Percentiles rank a stretch among this genome's conserved stretches.
phyloP scores from a whole-genome alignment of 1,140 invertebrate genomes.

The Rhopalosiphum maidis region DNA sequence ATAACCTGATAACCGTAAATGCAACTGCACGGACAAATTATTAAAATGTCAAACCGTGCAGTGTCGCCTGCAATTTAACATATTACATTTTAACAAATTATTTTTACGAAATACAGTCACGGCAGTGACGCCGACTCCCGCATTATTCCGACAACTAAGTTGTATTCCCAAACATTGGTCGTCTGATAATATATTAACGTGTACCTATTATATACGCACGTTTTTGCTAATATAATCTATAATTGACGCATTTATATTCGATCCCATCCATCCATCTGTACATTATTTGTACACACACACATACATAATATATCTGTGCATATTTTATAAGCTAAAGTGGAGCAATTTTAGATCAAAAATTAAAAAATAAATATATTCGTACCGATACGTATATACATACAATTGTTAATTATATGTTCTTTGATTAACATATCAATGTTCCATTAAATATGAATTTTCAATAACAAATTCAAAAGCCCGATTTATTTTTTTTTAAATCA shows the following conservation, averaged over 20 bases:
- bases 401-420: not conserved
- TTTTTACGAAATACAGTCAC: not conserved
- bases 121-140: not conserved
- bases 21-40: not conserved
- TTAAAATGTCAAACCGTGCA: not conserved
- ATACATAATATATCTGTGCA: not conserved
- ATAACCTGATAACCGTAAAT: not conserved
- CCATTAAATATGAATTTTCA: not conserved
- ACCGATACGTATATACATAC: not conserved
- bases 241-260: not conserved
- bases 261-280: not conserved
- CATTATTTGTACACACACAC: not conserved
- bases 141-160: not conserved
- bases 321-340: not conserved
- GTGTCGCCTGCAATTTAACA: not conserved
- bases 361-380: not conserved
- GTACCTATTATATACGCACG: not conserved
- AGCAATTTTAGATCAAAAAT: not conserved
- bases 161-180: not conserved
- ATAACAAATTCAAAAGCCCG: not conserved
- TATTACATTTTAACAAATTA: not conserved
- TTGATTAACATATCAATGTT: not conserved
- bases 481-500: not conserved
- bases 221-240: not conserved
- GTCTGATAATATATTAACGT: not conserved